Evolutionary conservation across 2,888 invertebrate genomes (phyloP), one percentile per base, ranked within the genome.

Genomic region (Prosapia bicincta): DNA sequence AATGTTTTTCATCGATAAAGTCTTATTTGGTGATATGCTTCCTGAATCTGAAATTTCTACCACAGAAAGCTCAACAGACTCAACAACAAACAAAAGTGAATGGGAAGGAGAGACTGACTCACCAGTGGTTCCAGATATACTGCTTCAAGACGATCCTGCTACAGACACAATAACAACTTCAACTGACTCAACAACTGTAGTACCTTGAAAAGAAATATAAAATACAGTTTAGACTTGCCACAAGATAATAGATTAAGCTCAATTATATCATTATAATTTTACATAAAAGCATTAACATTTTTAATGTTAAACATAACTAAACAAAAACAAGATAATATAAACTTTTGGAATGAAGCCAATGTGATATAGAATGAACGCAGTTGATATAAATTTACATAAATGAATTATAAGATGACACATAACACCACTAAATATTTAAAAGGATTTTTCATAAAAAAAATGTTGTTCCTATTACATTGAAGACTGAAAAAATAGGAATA

Each of bases 1-100:
- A 76, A 89, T 90, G 89, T 90, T 88, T 83, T 89, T 88, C 81
- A 86, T 90, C 76, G 88, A 90, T 81, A 87, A 88, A 80, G 87
- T 90, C 75, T 83, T 90, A 7, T 89, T 88, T 82, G 85, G 79
- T 1, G 79, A 79, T 25, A 78, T 79, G 10, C 78, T 81, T 10
- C 79, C 80, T n/a, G 76, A 77, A 69, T 65, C 74, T 43, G 66
- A 75, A 15, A 38, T 26, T 20, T 26, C 13, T 30, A 65, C 66
- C 13, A 30, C 71, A 0, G 66, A 65, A 65, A 66, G 68, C 13
- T 67, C 72, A 28, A 72, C 65, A 1, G 69, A 54, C 7, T 69
- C 74, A 3, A 66, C 38, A 15, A 71, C 28, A 25, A 69, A 71
- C 25, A 25, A 24, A 1, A 71, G 76, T 73, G 77, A 74, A 70